phyloP scores from a whole-genome alignment of 2,113 vertebrate species.

The Amblyornis subalaris region DNA sequence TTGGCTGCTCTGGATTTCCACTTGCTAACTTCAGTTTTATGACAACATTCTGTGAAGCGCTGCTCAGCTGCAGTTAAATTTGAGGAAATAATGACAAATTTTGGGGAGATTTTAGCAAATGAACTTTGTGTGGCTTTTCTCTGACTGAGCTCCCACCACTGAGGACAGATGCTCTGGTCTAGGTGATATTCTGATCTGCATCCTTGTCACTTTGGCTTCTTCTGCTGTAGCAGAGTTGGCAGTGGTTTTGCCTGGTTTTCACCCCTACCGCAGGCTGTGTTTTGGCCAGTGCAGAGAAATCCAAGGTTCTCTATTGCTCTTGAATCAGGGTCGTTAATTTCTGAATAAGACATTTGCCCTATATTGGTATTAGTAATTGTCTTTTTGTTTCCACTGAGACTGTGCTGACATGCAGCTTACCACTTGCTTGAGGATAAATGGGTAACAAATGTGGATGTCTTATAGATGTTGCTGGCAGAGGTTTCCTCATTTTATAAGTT shows the following conservation, averaged over 20 bases:
- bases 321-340: neutral
- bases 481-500: neutral
- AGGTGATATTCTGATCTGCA: neutral
- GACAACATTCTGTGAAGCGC: neutral
- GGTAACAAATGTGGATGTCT: neutral
- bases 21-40: neutral
- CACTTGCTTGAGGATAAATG: neutral
- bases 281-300: neutral
- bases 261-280: neutral
- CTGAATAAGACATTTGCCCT: neutral
- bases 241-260: neutral
- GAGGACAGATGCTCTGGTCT: neutral
- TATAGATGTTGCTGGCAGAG: neutral
- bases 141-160: neutral
- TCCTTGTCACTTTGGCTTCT: neutral
- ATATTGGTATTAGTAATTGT: neutral
- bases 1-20: neutral
- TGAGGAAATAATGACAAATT: neutral
- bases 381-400: neutral
- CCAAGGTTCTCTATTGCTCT: neutral
- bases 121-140: neutral
- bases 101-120: neutral
- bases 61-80: neutral
- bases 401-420: neutral
- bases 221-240: neutral